These are phyloP conservation scores for Neodontobutis hainanensis DNA, from an alignment of 2,113 vertebrate genomes.

Conservation along the genomic window DNA sequence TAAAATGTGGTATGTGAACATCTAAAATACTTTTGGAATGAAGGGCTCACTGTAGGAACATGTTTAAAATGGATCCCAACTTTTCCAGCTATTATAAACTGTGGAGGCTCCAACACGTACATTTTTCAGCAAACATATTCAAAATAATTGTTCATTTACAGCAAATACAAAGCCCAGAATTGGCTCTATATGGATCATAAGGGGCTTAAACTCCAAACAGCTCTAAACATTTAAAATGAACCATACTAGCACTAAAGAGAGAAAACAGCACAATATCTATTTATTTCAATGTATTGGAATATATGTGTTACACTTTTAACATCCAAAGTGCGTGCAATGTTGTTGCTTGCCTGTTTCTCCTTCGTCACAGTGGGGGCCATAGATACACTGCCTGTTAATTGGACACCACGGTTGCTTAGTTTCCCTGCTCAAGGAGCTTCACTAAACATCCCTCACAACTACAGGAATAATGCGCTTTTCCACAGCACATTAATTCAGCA, in stretches of 20 bases:
- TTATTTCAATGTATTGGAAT: no score
- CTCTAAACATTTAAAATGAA: no score
- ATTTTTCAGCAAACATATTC: not conserved
- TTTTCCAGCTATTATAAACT: not conserved
- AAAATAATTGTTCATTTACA: no score
- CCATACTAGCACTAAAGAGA: no score
- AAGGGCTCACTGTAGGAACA: not conserved
- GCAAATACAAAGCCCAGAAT: no score
- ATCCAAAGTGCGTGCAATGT: not conserved
- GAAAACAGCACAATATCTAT: no score
- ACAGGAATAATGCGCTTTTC: constrained; percentile 66
- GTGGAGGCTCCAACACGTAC: not conserved
- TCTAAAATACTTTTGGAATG: constrained; percentile 8
- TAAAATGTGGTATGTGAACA: not conserved
- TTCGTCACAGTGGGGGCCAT: constrained; percentile 20
- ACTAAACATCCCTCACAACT: constrained; percentile 33
- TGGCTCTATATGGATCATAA: no score
- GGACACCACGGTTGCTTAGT: constrained; percentile 50
- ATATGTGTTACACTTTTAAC: not conserved
- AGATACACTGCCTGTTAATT: constrained; percentile 53
- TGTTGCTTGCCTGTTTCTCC: not conserved
- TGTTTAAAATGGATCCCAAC: not conserved
- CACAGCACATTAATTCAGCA: constrained; percentile 53
- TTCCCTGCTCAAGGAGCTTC: constrained; percentile 33
- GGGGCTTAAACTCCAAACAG: no score